phyloP scores from a whole-genome alignment of 2,113 vertebrate genomes.

The Seriola rivoliana region DNA sequence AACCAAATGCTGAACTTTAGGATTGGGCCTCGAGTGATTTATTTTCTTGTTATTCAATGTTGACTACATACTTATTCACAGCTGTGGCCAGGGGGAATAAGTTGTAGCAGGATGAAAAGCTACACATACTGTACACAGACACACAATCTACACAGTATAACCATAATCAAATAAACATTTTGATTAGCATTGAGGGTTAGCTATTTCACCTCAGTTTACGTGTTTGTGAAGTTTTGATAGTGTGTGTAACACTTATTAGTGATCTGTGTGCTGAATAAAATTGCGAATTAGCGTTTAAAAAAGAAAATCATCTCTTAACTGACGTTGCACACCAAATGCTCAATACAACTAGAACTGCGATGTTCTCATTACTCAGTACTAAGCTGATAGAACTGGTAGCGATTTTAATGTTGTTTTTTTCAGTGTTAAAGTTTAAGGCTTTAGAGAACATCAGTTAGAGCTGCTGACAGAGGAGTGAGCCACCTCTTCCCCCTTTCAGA shows the following conservation, averaged over 20 bases:
- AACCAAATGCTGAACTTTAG: not conserved
- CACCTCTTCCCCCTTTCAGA: slow-evolving; percentile 37
- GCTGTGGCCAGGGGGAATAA: slow-evolving; percentile 3
- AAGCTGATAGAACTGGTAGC: not conserved
- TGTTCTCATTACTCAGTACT: not conserved
- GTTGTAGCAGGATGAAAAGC: not conserved
- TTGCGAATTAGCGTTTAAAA: slow-evolving; percentile 3
- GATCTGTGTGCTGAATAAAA: slow-evolving; percentile 17
- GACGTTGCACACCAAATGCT: not conserved
- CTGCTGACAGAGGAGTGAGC: slow-evolving; percentile 52
- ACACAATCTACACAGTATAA: slow-evolving; percentile 8
- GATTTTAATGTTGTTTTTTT: slow-evolving; percentile 24
- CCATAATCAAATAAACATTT: slow-evolving; percentile 10
- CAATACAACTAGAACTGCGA: not conserved
- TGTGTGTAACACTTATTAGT: not conserved
- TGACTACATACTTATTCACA: slow-evolving; percentile 8
- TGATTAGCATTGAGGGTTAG: slow-evolving; percentile 23
- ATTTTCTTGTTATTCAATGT: slow-evolving; percentile 2
- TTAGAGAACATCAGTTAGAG: slow-evolving; percentile 30
- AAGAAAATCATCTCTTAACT: not conserved
- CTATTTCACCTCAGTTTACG: not conserved
- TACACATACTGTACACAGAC: not conserved
- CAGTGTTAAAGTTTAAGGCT: slow-evolving; percentile 25
- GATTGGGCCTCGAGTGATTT: not conserved
- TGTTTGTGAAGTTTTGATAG: not conserved